Evolutionary conservation across 1,140 invertebrate genomes (phyloP).

Genomic region (Cephus cinctus): DNA sequence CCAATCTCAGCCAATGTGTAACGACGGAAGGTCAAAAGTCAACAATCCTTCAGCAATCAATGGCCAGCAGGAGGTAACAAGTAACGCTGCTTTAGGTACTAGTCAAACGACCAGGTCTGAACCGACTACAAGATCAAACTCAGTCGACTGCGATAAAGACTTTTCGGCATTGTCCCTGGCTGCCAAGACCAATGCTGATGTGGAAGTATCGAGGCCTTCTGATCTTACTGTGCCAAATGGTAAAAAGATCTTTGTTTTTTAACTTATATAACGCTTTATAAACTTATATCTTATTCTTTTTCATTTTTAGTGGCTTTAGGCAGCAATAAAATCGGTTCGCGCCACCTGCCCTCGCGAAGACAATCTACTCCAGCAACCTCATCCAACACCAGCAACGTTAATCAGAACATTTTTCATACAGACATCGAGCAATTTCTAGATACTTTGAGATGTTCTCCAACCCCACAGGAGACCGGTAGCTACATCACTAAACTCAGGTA

Average conservation of each 20-base stretch:
- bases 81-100: slow-evolving; percentile 20
- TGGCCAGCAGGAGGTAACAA: slow-evolving; percentile 30
- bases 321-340: slow-evolving; percentile 34
- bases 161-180: slow-evolving; percentile 24
- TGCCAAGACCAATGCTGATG: slow-evolving; percentile 29
- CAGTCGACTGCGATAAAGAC: slow-evolving; percentile 44
- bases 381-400: slow-evolving; percentile 16
- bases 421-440: slow-evolving; percentile 37
- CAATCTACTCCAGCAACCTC: slow-evolving; percentile 37
- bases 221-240: slow-evolving; percentile 43
- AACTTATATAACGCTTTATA: slow-evolving; percentile 1
- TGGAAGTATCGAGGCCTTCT: slow-evolving; percentile 26
- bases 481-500: slow-evolving; percentile 37
- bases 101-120: slow-evolving; percentile 39
- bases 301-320: slow-evolving; percentile 28
- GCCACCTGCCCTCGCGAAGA: slow-evolving; percentile 33
- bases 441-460: slow-evolving; percentile 33
- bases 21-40: slow-evolving; percentile 16
- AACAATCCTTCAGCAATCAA: slow-evolving; percentile 18
- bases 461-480: slow-evolving; percentile 22
- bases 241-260: slow-evolving; percentile 21
- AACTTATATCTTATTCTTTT: slow-evolving; percentile 1
- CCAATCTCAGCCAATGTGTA: slow-evolving; percentile 22
- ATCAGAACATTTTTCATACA: slow-evolving; percentile 6
- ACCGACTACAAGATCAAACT: slow-evolving; percentile 44